Percentiles rank a stretch among this genome's conserved stretches.
phyloP scores from a whole-genome alignment of 2,797 vertebrate genomes.

The Bovichtus diacanthus region DNA sequence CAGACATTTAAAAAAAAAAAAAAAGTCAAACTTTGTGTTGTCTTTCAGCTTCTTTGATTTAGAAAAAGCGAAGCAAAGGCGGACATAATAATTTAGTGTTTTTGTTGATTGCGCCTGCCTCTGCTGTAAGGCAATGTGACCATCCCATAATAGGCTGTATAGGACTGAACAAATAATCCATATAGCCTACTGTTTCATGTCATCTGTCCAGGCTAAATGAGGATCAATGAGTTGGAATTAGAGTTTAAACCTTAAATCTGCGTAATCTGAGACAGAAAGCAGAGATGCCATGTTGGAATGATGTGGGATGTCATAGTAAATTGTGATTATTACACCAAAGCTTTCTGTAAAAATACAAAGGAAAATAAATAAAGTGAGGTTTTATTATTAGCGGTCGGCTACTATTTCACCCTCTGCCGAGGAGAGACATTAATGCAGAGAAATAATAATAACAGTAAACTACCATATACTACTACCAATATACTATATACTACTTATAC shows the following conservation, averaged over 20 bases:
- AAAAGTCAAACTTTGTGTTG: too few species aligned
- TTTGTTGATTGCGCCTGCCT: too few species aligned
- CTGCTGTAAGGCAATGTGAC: background rate
- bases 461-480: too few species aligned
- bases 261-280: background rate
- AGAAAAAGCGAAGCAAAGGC: too few species aligned
- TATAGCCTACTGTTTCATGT: background rate
- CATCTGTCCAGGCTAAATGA: background rate
- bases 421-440: background rate
- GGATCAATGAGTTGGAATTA: background rate
- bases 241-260: background rate
- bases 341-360: too few species aligned
- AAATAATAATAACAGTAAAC: too few species aligned
- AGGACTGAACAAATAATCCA: background rate
- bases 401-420: background rate
- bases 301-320: background rate
- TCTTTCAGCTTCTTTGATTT: too few species aligned
- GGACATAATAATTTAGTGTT: too few species aligned
- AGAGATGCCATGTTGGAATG: constrained; percentile 7
- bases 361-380: too few species aligned
- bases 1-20: too few species aligned
- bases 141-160: background rate
- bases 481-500: too few species aligned
- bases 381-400: too few species aligned
- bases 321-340: background rate